Conservation (phyloP, 2,888 invertebrate species). For the Epinotia nisella region DNA sequence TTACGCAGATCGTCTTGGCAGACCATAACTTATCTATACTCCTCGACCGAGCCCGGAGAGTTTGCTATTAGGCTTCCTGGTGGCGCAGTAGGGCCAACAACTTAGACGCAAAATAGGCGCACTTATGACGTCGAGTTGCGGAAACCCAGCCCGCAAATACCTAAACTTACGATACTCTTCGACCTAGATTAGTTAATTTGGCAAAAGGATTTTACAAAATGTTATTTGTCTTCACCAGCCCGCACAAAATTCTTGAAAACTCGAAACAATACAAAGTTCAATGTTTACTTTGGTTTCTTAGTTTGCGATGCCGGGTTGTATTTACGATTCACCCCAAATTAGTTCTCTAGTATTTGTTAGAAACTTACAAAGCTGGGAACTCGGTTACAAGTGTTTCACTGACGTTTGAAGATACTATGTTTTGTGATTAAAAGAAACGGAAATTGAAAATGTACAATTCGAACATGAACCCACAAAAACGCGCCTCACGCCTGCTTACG, state of each 20-base stretch:
- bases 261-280: slow-evolving; percentile 36
- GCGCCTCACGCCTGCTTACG: too few relatives aligned
- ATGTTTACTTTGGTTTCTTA: slow-evolving; percentile 27
- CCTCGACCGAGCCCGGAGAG: too few relatives aligned
- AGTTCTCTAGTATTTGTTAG: slow-evolving; percentile 20
- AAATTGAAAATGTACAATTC: neutral
- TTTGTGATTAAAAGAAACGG: neutral
- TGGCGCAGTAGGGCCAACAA: too few relatives aligned
- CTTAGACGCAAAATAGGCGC: too few relatives aligned
- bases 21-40: too few relatives aligned
- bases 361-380: neutral
- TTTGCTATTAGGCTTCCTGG: too few relatives aligned
- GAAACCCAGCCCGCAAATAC: too few relatives aligned
- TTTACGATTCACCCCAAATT: slow-evolving; percentile 33
- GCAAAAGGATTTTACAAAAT: too few relatives aligned
- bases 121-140: too few relatives aligned
- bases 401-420: neutral
- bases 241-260: slow-evolving; percentile 37
- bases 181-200: too few relatives aligned
- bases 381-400: neutral
- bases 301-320: slow-evolving; percentile 20
- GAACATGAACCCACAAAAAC: neutral
- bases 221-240: slow-evolving; percentile 12
- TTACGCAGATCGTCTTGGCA: too few relatives aligned
- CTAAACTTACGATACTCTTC: too few relatives aligned